phyloP scores from a whole-genome alignment of 37 sponge, comb jelly and placozoan genomes.

The Halisarca cf. caerulea region DNA sequence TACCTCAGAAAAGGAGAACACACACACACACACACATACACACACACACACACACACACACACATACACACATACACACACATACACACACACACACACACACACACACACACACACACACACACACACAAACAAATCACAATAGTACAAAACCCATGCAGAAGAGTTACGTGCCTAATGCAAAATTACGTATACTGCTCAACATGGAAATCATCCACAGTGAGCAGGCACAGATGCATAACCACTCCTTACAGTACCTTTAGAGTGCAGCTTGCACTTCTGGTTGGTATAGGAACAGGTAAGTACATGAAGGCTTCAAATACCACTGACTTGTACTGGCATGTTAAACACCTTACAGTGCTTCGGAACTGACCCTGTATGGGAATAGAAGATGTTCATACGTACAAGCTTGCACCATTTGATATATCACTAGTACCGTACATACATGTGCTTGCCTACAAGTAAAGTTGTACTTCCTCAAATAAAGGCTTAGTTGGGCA shows the following conservation, averaged over 20 bases:
- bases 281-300: constrained; percentile 72
- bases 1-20: too few relatives aligned
- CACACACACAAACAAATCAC: too few relatives aligned
- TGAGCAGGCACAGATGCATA: not conserved
- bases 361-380: constrained; percentile 79
- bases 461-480: too few relatives aligned
- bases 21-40: too few relatives aligned
- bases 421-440: too few relatives aligned
- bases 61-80: not conserved
- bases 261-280: constrained; percentile 32
- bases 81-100: not conserved
- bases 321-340: constrained; percentile 64
- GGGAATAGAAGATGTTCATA: too few relatives aligned
- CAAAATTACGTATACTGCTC: not conserved
- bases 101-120: too few relatives aligned
- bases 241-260: constrained; percentile 31
- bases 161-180: not conserved
- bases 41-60: not conserved
- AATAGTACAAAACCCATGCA: too few relatives aligned
- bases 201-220: too few relatives aligned
- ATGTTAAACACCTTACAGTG: constrained; percentile 63
- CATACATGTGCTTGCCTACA: not conserved
- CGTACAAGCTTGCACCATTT: too few relatives aligned
- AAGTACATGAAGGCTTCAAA: constrained; percentile 94
- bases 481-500: too few relatives aligned